Evolutionary conservation across 2,113 vertebrate genomes (phyloP).

Genomic region (Festucalex cinctus): DNA sequence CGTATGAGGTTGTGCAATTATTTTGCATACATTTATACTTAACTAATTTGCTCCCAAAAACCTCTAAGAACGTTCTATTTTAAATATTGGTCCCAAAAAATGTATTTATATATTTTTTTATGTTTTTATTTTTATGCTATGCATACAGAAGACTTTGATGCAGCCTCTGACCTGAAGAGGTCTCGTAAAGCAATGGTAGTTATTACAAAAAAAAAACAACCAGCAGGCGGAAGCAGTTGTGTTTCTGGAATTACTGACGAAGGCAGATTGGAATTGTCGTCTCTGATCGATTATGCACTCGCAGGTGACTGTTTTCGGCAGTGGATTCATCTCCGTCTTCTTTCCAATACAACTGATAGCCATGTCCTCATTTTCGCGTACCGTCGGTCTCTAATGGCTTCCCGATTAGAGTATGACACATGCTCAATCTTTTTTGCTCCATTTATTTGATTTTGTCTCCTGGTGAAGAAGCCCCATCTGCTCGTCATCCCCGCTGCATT

Average conservation of each 20-base stretch:
- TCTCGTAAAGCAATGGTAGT: too few species aligned
- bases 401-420: conserved; percentile 1
- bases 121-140: too few species aligned
- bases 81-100: too few species aligned
- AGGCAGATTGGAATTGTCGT: conserved; percentile 53
- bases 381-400: conserved; percentile 3
- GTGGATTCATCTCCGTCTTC: conserved; percentile 19
- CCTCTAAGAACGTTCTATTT: too few species aligned
- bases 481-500: conserved; percentile 4
- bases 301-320: conserved; percentile 34
- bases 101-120: too few species aligned
- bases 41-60: too few species aligned
- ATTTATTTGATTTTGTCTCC: not conserved
- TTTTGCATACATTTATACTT: too few species aligned
- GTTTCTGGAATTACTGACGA: conserved; percentile 39
- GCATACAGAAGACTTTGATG: too few species aligned
- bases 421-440: not conserved
- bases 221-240: too few species aligned
- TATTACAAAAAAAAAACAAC: too few species aligned
- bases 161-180: too few species aligned
- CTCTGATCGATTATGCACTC: conserved; percentile 62
- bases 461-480: conserved; percentile 3
- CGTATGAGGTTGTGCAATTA: too few species aligned
- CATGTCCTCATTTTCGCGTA: not conserved
- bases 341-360: conserved; percentile 18